A percentile compares a stretch with the other conserved stretches of the same genome.
These are phyloP conservation scores for Dolichotis patagonum DNA, from an alignment of 2,113 vertebrate genomes.

Conservation along the genomic window DNA sequence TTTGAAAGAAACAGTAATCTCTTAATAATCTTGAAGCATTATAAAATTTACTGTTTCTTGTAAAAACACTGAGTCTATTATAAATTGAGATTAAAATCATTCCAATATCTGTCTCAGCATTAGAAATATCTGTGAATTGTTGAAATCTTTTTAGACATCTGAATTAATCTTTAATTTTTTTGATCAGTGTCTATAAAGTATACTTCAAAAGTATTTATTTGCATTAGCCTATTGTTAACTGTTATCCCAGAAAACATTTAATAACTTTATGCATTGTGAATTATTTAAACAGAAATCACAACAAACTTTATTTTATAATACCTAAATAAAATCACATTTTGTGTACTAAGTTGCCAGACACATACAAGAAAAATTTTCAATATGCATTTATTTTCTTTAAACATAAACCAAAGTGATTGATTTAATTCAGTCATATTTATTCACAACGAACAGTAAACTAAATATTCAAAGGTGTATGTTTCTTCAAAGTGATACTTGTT, in stretches of 20 bases:
- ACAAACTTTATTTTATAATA: not conserved
- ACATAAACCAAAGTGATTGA: not conserved
- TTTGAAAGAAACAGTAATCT: not conserved
- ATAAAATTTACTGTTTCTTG: not conserved
- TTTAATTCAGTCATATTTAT: not conserved
- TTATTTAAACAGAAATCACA: not conserved
- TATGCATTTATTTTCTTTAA: not conserved
- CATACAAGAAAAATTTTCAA: not conserved
- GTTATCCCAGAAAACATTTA: not conserved
- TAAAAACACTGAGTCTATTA: not conserved
- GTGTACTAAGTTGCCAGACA: not conserved
- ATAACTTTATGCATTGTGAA: not conserved
- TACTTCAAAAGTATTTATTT: not conserved
- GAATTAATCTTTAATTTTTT: not conserved
- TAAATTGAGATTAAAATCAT: not conserved
- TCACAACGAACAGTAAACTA: not conserved
- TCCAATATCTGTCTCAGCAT: not conserved
- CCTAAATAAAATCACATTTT: not conserved
- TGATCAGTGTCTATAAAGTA: not conserved
- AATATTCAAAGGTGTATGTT: not conserved
- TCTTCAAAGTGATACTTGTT: not conserved
- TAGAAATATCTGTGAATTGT: not conserved
- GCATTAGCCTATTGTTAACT: not conserved
- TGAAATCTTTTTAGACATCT: not conserved
- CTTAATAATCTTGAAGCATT: not conserved